phyloP scores from a whole-genome alignment of 2,113 vertebrate species.

The Progne subis region DNA sequence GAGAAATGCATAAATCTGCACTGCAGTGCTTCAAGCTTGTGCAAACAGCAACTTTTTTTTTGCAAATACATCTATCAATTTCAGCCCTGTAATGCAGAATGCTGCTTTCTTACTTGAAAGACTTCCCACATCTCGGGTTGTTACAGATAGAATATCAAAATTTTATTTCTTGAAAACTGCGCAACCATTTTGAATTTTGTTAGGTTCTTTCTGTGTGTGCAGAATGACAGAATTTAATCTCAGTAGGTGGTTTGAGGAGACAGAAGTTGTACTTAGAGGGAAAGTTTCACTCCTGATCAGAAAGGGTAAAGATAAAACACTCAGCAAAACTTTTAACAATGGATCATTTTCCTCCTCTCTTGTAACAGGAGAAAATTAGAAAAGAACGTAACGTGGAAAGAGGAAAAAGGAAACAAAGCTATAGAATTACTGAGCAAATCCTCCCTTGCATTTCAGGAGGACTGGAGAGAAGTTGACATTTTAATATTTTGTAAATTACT shows the following conservation, averaged over 20 bases:
- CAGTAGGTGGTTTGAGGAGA: background rate
- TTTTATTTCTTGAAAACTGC: background rate
- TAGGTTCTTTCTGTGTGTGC: background rate
- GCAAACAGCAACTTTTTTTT: background rate
- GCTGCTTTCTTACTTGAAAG: background rate
- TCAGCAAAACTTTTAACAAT: background rate
- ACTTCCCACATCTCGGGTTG: background rate
- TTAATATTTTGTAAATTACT: constrained; percentile 59
- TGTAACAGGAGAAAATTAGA: constrained; percentile 1
- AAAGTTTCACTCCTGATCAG: background rate
- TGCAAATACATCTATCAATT: background rate
- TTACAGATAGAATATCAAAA: background rate
- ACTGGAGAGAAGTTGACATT: constrained; percentile 38
- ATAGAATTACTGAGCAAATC: constrained; percentile 6
- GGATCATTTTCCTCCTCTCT: background rate
- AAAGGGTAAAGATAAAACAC: background rate
- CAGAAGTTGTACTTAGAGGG: background rate
- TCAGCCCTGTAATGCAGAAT: background rate
- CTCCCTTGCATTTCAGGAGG: constrained; percentile 1
- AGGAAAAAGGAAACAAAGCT: background rate
- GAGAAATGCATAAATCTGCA: constrained; percentile 8
- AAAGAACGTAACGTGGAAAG: background rate
- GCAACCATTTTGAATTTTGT: background rate
- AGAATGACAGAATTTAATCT: background rate
- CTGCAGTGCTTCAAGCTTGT: background rate